Conservation (phyloP, 92 coral and sea anemone species). For the Plumapathes pennacea region DNA sequence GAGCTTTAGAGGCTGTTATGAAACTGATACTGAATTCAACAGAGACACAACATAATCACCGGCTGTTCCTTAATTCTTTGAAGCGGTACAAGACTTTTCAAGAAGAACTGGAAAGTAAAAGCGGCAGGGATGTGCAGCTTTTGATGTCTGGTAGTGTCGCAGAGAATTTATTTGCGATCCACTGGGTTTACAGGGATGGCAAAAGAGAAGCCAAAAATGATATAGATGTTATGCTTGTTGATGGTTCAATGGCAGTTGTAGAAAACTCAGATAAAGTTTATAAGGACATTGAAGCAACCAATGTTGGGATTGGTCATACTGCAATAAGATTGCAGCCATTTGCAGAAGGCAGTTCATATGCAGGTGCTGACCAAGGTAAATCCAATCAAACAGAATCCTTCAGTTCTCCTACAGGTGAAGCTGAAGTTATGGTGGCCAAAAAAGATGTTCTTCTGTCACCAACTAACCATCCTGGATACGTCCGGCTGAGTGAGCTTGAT, state of each 20-base stretch:
- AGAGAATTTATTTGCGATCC: constrained; percentile 36
- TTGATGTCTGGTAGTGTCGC: constrained; percentile 49
- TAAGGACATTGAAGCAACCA: background rate
- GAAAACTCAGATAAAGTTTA: constrained; percentile 2
- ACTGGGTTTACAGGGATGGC: constrained; percentile 46
- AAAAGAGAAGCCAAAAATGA: constrained; percentile 43
- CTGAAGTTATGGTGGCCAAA: background rate
- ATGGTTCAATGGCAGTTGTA: constrained; percentile 18
- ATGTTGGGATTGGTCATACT: background rate
- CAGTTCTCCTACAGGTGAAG: background rate
- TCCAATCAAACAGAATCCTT: background rate
- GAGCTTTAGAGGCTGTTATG: constrained; percentile 39
- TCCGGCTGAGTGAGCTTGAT: constrained; percentile 19
- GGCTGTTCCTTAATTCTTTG: constrained; percentile 26
- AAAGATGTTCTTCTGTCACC: constrained; percentile 9
- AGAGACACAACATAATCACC: constrained; percentile 42
- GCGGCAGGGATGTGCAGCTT: constrained; percentile 35
- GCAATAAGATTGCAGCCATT: background rate
- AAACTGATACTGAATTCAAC: constrained; percentile 32
- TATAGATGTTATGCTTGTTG: constrained; percentile 53
- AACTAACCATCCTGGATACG: constrained; percentile 38
- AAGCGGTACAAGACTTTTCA: constrained; percentile 41
- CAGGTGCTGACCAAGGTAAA: background rate
- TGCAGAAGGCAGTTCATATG: background rate
- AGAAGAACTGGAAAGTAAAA: constrained; percentile 24